A percentile compares a stretch with the other conserved stretches of the same genome.
Conservation (phyloP, 64 coral and sea anemone genomes). For the Anthopleura sola region DNA sequence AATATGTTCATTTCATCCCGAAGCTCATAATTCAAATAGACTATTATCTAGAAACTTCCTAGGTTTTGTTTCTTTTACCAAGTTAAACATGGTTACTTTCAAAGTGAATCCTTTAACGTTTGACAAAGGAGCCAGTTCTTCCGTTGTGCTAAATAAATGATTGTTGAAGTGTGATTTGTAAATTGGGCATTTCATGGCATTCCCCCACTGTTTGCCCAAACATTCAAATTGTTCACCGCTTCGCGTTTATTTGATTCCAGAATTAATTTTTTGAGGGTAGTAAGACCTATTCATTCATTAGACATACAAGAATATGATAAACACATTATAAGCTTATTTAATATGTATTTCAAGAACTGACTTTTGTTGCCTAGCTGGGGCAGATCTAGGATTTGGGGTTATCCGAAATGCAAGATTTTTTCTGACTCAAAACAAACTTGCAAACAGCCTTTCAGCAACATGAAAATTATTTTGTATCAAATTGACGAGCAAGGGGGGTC, state of each 20-base stretch:
- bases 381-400: too few species aligned
- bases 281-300: background rate
- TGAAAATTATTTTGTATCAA: too few species aligned
- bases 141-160: conserved; percentile 24
- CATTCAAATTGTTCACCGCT: background rate
- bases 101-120: background rate
- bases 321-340: background rate
- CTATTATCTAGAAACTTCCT: background rate
- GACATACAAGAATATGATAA: background rate
- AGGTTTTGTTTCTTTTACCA: background rate
- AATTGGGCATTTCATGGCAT: conserved; percentile 22
- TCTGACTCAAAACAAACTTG: too few species aligned
- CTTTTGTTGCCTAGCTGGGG: too few species aligned
- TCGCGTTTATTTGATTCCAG: background rate
- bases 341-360: background rate
- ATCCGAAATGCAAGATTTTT: too few species aligned
- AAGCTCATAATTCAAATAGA: background rate
- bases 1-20: background rate
- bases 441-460: too few species aligned
- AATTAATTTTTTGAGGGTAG: background rate
- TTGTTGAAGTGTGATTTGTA: conserved; percentile 27
- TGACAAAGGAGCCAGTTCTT: conserved; percentile 6
- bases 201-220: background rate
- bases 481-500: too few species aligned
- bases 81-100: background rate